Conservation (phyloP, 2,797 vertebrate species). For the Alca torda region DNA sequence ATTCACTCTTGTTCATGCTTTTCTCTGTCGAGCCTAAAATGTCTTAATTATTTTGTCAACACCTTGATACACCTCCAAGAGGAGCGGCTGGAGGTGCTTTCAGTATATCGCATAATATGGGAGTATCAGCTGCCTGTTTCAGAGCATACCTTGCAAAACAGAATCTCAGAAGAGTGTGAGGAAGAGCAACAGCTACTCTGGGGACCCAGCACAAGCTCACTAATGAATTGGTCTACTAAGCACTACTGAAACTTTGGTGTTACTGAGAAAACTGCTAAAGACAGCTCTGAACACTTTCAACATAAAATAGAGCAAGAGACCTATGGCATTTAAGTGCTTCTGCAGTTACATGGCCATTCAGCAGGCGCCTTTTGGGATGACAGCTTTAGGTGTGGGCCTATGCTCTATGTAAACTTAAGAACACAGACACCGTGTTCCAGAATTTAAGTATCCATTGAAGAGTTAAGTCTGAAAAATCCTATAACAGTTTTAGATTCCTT, state of each 20-base stretch:
- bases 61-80: neutral
- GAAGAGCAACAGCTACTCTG: neutral
- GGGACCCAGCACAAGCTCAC: neutral
- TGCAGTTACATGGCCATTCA: neutral
- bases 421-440: neutral
- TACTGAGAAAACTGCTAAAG: neutral
- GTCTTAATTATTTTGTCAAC: neutral
- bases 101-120: accelerated
- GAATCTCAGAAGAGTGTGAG: neutral
- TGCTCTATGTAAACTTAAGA: neutral
- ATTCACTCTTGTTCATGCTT: neutral
- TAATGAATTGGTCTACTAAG: neutral
- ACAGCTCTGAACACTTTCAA: neutral
- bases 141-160: neutral
- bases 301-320: neutral
- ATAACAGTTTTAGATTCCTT: neutral
- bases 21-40: neutral
- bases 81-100: neutral
- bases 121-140: neutral
- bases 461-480: neutral
- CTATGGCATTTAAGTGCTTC: neutral
- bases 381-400: neutral
- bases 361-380: neutral
- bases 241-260: neutral
- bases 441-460: neutral